Conservation (phyloP, 2,797 vertebrate genomes). For the Tangara arthus region DNA sequence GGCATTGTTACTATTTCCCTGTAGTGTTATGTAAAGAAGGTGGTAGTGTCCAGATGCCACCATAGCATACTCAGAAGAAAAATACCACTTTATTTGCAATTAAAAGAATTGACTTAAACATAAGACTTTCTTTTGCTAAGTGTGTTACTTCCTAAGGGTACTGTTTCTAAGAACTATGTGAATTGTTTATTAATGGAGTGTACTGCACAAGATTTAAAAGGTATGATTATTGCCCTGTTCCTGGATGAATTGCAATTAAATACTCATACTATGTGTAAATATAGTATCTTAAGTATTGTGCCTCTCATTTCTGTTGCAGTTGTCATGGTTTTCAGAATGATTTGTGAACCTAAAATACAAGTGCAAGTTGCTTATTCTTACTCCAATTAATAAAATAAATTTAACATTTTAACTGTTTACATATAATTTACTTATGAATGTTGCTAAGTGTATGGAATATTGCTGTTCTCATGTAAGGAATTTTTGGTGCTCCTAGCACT, state of each 20-base stretch:
- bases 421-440: not conserved
- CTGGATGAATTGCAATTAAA: not conserved
- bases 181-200: not conserved
- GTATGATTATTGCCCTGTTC: not conserved
- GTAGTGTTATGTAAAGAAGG: not conserved
- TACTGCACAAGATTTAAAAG: not conserved
- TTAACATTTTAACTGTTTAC: not conserved
- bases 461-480: not conserved
- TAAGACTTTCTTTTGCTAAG: not conserved
- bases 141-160: not conserved
- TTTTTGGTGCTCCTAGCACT: not conserved
- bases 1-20: accelerated
- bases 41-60: not conserved
- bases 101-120: not conserved
- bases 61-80: not conserved
- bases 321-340: not conserved
- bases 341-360: not conserved
- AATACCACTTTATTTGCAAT: not conserved
- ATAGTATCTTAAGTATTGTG: not conserved
- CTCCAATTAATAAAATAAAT: not conserved
- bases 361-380: not conserved
- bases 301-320: not conserved
- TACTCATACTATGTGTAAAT: not conserved
- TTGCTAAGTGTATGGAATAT: not conserved
- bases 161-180: not conserved